These are phyloP conservation scores for Dasyprocta punctata DNA, from an alignment of 2,113 vertebrate genomes.

Conservation along the genomic window DNA sequence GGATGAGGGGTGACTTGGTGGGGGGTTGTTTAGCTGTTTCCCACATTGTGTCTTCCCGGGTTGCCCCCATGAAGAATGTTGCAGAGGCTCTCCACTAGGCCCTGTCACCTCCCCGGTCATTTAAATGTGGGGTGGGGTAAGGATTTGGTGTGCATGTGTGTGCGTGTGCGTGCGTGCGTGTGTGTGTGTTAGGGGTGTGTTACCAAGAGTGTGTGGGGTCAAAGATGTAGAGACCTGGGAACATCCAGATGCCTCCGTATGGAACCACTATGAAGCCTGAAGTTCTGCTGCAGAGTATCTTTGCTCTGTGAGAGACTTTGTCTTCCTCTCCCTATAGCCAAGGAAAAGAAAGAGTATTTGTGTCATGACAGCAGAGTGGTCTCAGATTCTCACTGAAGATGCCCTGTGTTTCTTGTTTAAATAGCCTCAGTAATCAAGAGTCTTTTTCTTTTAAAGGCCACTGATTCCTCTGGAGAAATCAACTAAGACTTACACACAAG, in stretches of 20 bases:
- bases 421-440: conserved; percentile 52
- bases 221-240: background rate
- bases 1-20: background rate
- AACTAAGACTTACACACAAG: conserved; percentile 53
- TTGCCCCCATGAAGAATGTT: background rate
- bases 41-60: background rate
- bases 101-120: too few relatives aligned
- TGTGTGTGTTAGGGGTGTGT: background rate
- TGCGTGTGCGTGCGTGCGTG: too few relatives aligned
- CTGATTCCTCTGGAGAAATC: conserved; percentile 68
- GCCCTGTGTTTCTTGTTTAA: conserved; percentile 67
- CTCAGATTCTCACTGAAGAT: conserved; percentile 64
- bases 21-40: background rate
- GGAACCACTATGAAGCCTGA: background rate
- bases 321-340: background rate
- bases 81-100: background rate
- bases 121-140: background rate
- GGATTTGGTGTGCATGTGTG: background rate
- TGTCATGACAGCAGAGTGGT: conserved; percentile 13
- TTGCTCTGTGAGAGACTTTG: conserved; percentile 35
- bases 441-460: conserved; percentile 61
- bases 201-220: background rate
- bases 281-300: conserved; percentile 30
- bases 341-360: conserved; percentile 69
- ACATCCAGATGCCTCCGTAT: background rate